A percentile compares a stretch with the other conserved stretches of the same genome.
These are phyloP conservation scores for Pogonus chalceus DNA, from an alignment of 1,140 invertebrate species.

Conservation along the genomic window DNA sequence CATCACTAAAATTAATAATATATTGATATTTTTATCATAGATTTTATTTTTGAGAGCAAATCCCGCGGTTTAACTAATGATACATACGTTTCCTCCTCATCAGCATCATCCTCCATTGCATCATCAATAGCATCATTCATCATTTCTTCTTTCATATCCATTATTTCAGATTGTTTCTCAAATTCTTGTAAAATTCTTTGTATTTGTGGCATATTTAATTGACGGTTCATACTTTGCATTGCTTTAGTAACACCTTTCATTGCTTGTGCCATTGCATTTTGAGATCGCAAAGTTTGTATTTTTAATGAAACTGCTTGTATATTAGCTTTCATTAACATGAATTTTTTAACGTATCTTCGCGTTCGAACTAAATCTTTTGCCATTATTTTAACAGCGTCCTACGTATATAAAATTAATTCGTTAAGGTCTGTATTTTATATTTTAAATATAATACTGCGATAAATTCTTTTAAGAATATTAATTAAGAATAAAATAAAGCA, in stretches of 20 bases:
- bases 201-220: conserved; percentile 97
- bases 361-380: conserved; percentile 98
- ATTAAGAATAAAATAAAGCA: no score
- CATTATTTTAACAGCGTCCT: conserved; percentile 99
- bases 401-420: conserved; percentile 27
- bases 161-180: conserved; percentile 99
- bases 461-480: no score
- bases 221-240: conserved; percentile 97
- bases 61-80: background rate
- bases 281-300: conserved; percentile 95
- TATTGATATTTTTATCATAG: background rate
- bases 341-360: conserved; percentile 92
- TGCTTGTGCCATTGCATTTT: conserved; percentile 98
- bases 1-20: conserved; percentile 49
- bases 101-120: conserved; percentile 95
- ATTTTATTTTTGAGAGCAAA: background rate
- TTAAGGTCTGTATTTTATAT: no score
- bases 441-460: no score
- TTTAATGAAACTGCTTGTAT: conserved; percentile 98
- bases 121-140: conserved; percentile 99
- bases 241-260: conserved; percentile 99
- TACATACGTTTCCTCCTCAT: conserved; percentile 90
- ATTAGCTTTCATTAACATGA: conserved; percentile 99
- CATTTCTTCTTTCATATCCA: conserved; percentile 99
- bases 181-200: conserved; percentile 99